A percentile compares a stretch with the other conserved stretches of the same genome.
Evolutionary conservation across 2,113 vertebrate genomes (phyloP).

Genomic region (Siniperca knerii): DNA sequence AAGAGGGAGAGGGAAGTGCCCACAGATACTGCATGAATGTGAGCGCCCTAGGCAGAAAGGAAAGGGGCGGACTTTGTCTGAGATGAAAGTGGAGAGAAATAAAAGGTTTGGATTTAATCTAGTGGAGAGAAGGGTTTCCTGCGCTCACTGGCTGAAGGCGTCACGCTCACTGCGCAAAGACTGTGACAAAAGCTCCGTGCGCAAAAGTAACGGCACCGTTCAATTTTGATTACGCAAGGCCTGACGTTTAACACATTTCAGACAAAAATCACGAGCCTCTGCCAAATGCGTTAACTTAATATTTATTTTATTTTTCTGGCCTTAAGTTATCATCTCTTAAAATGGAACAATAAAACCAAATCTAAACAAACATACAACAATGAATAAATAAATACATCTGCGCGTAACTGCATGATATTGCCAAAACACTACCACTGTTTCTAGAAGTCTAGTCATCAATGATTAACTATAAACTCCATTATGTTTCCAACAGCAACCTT

Average conservation of each 20-base stretch:
- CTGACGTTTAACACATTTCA: constrained; percentile 10
- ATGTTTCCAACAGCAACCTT: constrained; percentile 49
- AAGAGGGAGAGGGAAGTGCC: constrained; percentile 71
- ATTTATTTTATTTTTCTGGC: background rate
- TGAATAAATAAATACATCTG: background rate
- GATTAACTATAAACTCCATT: constrained; percentile 51
- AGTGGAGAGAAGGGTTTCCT: constrained; percentile 89
- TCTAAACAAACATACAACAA: background rate
- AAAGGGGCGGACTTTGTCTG: constrained; percentile 90
- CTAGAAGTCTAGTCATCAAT: constrained; percentile 26
- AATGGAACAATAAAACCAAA: background rate
- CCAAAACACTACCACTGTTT: background rate
- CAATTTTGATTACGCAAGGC: constrained; percentile 13
- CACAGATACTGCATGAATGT: constrained; percentile 71
- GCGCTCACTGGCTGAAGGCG: constrained; percentile 76
- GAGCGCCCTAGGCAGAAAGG: constrained; percentile 79
- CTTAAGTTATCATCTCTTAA: background rate
- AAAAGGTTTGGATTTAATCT: constrained; percentile 97
- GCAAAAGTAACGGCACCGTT: constrained; percentile 49
- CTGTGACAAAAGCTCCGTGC: constrained; percentile 80
- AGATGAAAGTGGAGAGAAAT: constrained; percentile 97
- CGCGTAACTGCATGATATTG: no score
- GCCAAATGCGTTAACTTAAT: background rate
- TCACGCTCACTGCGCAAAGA: constrained; percentile 87
- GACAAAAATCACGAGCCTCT: background rate